A percentile compares a stretch with the other conserved stretches of the same genome.
Evolutionary conservation across 1,140 invertebrate species (phyloP).

Genomic region (Bombus cullumanus): DNA sequence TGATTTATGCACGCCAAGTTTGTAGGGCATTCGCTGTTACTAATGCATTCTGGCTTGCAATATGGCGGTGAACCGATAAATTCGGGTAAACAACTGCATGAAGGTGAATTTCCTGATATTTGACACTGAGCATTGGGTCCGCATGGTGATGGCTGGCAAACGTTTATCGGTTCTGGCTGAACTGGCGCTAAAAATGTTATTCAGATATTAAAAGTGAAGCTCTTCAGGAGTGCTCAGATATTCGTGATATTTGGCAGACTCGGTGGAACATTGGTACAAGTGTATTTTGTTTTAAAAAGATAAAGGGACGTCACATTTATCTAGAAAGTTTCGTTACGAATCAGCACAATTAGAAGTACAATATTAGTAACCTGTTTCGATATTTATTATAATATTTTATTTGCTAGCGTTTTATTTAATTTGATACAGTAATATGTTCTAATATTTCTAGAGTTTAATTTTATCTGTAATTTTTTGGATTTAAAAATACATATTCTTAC

Average conservation of each 20-base stretch:
- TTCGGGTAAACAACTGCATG: constrained; percentile 83
- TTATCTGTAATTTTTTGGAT: background rate
- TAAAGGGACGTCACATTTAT: background rate
- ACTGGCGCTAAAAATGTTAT: constrained; percentile 30
- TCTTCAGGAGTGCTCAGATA: background rate
- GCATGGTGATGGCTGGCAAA: constrained; percentile 88
- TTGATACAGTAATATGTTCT: background rate
- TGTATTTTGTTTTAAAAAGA: background rate
- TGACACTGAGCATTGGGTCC: constrained; percentile 88
- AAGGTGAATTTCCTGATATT: constrained; percentile 84
- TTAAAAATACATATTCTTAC: background rate
- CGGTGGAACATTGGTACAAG: background rate
- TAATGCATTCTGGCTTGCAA: constrained; percentile 84
- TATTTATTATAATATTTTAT: no score
- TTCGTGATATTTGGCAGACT: background rate
- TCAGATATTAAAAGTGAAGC: background rate
- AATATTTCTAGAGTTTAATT: background rate
- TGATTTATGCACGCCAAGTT: constrained; percentile 84
- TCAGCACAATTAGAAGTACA: no score
- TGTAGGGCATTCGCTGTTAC: constrained; percentile 83
- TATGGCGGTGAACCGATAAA: constrained; percentile 81
- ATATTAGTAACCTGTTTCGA: no score
- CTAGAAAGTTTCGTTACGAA: background rate
- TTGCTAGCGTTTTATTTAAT: no score
- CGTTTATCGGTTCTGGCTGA: constrained; percentile 80